Evolutionary conservation across 1,140 invertebrate genomes (phyloP), one percentile per base, ranked within the genome.

Genomic region (Colletes latitarsis): DNA sequence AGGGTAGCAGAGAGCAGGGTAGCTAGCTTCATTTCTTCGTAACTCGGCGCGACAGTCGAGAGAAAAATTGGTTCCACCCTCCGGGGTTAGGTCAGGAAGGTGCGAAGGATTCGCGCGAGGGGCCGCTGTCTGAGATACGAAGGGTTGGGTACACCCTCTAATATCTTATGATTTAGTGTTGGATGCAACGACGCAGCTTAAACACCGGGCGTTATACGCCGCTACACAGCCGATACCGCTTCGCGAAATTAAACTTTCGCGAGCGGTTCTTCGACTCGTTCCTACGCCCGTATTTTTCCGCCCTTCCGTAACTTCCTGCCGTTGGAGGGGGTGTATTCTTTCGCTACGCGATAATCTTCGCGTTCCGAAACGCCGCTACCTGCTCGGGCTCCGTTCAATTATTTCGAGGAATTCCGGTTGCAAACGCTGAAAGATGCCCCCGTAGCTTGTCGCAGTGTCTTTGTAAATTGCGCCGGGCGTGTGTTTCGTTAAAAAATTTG

Each of bases 141-240:
- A 70, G 64, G 57, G 64, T 52, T 39, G 57, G 72, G 67, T 78
- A 88, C 88, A 88, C 84, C 71, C 82, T 88, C 88, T 91, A 93
- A 93, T 92, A 92, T 92, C 89, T 89, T 90, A 90, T 92, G 92
- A 92, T 92, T 92, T 92, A 92, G 89, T 89, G 90, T 90, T 90
- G 86, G 89, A 89, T 90, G 89, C 89, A 88, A 88, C 85, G 86
- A 84, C 86, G 87, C 82, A 83, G 86, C 83, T 92, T 91, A 90
- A 91, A 92, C 86, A 86, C 79, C 74, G 58, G 30, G 19, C 76
- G 77, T 81, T 85, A 71, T 86, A 82, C 82, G 69, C 53, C 75
- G 79, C 77, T 81, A 79, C 75, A 70, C 15, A 85, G 67, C 87
- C 88, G 85, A 92, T 91, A 91, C 85, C 79, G 60, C 68, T 72